Percentiles rank a stretch among this genome's conserved stretches.
phyloP scores from a whole-genome alignment of 2,113 vertebrate species.

The Mormoops blainvillei region DNA sequence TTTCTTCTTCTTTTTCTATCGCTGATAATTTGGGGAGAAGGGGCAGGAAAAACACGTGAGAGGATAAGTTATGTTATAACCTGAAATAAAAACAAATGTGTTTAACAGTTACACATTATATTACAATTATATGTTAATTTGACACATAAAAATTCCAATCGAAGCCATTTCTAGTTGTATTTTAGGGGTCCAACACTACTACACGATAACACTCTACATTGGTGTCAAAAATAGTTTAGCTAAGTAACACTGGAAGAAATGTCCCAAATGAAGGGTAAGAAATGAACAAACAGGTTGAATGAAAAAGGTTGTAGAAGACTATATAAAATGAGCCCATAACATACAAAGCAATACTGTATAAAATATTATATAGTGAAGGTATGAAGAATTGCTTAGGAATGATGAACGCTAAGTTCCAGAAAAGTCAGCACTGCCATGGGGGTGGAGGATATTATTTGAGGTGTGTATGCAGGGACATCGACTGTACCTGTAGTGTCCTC shows the following conservation, averaged over 20 bases:
- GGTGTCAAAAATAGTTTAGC: neutral
- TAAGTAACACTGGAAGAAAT: neutral
- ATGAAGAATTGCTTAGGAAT: neutral
- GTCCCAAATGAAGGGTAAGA: neutral
- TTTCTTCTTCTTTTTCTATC: constrained; percentile 68
- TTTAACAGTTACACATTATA: constrained; percentile 34
- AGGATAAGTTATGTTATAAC: constrained; percentile 59
- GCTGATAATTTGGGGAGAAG: constrained; percentile 61
- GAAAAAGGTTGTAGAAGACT: neutral
- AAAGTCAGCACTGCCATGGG: neutral
- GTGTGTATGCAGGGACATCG: neutral
- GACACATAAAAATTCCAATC: neutral
- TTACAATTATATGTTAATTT: neutral
- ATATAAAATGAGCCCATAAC: neutral
- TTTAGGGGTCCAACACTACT: neutral
- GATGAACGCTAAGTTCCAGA: neutral
- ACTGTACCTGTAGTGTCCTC: neutral
- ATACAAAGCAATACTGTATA: neutral
- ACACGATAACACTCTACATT: neutral
- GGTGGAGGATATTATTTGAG: neutral
- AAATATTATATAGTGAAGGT: neutral
- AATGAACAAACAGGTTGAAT: neutral
- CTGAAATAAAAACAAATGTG: constrained; percentile 57
- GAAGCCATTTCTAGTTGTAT: constrained; percentile 10
- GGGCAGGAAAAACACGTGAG: constrained; percentile 57